Percentiles rank a stretch among this genome's conserved stretches.
Conservation (phyloP, 2,888 invertebrate genomes). For the Anagyrus pseudococci region DNA sequence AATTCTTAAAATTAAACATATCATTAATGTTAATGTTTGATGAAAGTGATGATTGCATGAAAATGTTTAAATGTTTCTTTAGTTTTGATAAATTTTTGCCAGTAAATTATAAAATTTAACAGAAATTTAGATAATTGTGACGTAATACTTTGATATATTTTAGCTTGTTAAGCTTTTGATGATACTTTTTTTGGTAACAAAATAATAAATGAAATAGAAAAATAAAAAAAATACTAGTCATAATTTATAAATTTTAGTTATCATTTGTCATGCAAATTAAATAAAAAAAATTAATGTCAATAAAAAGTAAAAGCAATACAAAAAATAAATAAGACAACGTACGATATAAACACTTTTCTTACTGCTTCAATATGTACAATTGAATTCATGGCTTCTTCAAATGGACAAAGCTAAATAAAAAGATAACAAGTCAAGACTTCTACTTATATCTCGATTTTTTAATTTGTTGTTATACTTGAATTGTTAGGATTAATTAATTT, state of each 20-base stretch:
- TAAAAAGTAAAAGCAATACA: conserved; percentile 31
- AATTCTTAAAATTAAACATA: not conserved
- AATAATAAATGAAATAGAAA: conserved; percentile 3
- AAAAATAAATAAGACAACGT: conserved; percentile 38
- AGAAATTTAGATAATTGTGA: not conserved
- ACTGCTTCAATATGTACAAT: conserved; percentile 42
- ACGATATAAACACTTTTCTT: conserved; percentile 41
- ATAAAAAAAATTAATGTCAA: conserved; percentile 22
- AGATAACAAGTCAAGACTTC: conserved; percentile 40
- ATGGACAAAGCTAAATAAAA: conserved; percentile 41
- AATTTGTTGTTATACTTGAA: not conserved
- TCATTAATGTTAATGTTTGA: not conserved
- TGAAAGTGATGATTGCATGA: not conserved
- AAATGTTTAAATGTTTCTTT: not conserved
- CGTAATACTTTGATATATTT: too few relatives aligned
- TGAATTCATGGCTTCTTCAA: conserved; percentile 42
- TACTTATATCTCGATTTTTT: conserved; percentile 16
- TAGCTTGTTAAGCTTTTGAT: conserved; percentile 30
- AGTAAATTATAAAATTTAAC: not conserved
- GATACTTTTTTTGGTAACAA: conserved; percentile 22
- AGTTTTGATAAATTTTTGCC: not conserved
- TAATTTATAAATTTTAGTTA: conserved; percentile 5
- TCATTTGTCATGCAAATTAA: conserved; percentile 33
- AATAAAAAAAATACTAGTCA: conserved; percentile 29
- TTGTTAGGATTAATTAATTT: not conserved